These are phyloP conservation scores for Labrus mixtus DNA, from an alignment of 2,113 vertebrate genomes.

Conservation along the genomic window DNA sequence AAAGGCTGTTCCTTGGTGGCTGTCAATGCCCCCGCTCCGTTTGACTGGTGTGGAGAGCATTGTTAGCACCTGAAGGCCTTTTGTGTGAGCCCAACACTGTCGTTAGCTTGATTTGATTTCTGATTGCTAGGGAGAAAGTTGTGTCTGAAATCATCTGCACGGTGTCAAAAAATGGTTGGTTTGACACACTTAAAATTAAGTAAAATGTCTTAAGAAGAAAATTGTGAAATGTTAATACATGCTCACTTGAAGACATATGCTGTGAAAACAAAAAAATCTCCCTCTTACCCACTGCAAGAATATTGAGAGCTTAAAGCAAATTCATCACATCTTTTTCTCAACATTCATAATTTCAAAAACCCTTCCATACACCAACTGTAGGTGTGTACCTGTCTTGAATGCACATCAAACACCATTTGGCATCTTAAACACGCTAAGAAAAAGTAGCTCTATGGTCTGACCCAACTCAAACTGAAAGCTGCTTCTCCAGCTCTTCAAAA, in stretches of 20 bases:
- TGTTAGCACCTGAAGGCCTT: slow-evolving; percentile 75
- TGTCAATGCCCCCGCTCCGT: slow-evolving; percentile 52
- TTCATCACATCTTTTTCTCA: too few species aligned
- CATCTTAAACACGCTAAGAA: not conserved
- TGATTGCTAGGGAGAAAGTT: slow-evolving; percentile 38
- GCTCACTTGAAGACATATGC: too few species aligned
- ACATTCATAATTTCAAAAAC: not conserved
- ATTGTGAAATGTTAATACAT: too few species aligned
- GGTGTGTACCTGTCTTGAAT: slow-evolving; percentile 35
- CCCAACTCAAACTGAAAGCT: slow-evolving; percentile 16
- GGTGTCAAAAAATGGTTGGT: not conserved
- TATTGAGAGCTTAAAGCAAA: too few species aligned
- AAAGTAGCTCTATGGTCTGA: not conserved
- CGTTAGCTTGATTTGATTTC: slow-evolving; percentile 65
- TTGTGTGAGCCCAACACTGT: slow-evolving; percentile 60
- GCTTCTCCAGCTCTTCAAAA: slow-evolving; percentile 6
- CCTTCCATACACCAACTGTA: not conserved
- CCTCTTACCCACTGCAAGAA: not conserved
- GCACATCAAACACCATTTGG: slow-evolving; percentile 29
- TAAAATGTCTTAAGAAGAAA: too few species aligned
- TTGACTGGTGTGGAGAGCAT: slow-evolving; percentile 49
- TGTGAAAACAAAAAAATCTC: not conserved
- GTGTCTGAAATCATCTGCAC: slow-evolving; percentile 29
- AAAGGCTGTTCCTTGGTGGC: slow-evolving; percentile 53
- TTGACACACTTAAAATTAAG: not conserved